Conservation (phyloP, 2,888 invertebrate genomes). For the Spodoptera picta region DNA sequence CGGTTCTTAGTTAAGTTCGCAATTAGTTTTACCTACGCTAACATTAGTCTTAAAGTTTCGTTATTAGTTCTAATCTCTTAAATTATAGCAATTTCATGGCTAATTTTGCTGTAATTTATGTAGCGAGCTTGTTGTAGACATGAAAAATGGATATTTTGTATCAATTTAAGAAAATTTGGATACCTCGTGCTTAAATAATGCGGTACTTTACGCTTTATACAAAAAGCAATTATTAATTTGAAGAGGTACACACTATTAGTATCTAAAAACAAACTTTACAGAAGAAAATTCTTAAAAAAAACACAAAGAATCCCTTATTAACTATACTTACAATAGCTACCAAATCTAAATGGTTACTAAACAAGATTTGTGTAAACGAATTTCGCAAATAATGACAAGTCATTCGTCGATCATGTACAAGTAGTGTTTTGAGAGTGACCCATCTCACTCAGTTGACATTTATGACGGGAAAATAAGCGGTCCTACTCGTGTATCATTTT, state of each 20-base stretch:
- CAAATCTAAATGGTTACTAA: too few relatives aligned
- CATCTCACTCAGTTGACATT: conserved; percentile 50
- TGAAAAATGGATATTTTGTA: too few relatives aligned
- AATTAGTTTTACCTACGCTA: conserved; percentile 23
- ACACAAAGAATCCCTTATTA: too few relatives aligned
- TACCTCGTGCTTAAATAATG: too few relatives aligned
- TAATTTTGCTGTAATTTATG: conserved; percentile 3
- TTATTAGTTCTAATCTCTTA: conserved; percentile 3
- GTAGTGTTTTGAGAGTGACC: conserved; percentile 41
- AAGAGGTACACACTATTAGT: too few relatives aligned
- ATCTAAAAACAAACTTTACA: too few relatives aligned
- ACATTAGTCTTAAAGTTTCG: conserved; percentile 15
- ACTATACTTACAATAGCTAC: too few relatives aligned
- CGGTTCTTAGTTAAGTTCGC: conserved; percentile 22
- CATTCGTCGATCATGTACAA: conserved; percentile 48
- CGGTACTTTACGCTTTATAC: too few relatives aligned
- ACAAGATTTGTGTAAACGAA: neutral
- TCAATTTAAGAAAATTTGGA: too few relatives aligned
- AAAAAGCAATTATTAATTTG: too few relatives aligned
- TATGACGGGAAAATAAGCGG: conserved; percentile 52
- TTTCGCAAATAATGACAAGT: conserved; percentile 46
- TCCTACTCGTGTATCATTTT: conserved; percentile 42
- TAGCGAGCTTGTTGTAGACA: neutral
- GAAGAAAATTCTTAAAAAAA: too few relatives aligned
- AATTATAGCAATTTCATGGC: neutral